These are phyloP conservation scores for Tubiluchus corallicola DNA, from an alignment of 2,888 invertebrate genomes.

Conservation along the genomic window DNA sequence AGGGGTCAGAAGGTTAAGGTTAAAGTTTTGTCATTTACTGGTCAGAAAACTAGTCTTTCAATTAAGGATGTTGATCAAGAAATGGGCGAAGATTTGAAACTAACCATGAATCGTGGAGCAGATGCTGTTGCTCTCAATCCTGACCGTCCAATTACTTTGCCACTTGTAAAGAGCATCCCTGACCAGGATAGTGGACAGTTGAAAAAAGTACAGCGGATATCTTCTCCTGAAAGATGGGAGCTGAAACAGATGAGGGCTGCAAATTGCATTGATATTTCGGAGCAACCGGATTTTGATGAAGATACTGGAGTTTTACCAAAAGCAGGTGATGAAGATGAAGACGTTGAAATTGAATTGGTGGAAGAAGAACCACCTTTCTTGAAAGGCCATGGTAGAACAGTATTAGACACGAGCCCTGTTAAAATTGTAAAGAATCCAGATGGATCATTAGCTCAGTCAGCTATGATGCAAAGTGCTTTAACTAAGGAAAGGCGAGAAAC, in stretches of 20 bases:
- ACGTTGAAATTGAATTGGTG: slow-evolving; percentile 90
- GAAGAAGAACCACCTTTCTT: slow-evolving; percentile 97
- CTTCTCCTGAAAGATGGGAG: slow-evolving; percentile 91
- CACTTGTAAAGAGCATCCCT: slow-evolving; percentile 16
- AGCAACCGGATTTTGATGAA: slow-evolving; percentile 91
- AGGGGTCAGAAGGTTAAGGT: slow-evolving; percentile 58
- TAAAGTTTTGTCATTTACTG: slow-evolving; percentile 72
- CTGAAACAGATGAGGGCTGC: slow-evolving; percentile 89
- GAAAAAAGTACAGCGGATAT: slow-evolving; percentile 45
- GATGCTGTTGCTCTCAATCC: slow-evolving; percentile 69
- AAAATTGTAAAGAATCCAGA: slow-evolving; percentile 95
- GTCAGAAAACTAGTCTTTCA: slow-evolving; percentile 80
- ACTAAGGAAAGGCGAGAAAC: slow-evolving; percentile 90
- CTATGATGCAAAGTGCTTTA: slow-evolving; percentile 97
- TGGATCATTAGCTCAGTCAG: slow-evolving; percentile 92
- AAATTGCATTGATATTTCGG: slow-evolving; percentile 73
- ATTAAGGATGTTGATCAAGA: slow-evolving; percentile 97
- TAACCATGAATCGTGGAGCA: slow-evolving; percentile 35
- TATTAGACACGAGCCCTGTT: slow-evolving; percentile 82
- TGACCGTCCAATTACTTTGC: slow-evolving; percentile 53
- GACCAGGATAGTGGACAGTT: not conserved
- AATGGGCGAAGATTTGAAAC: slow-evolving; percentile 83
- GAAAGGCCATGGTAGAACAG: slow-evolving; percentile 33
- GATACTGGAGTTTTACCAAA: slow-evolving; percentile 80
- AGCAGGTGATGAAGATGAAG: slow-evolving; percentile 52